Base-by-base conservation (phyloP, 2,113 vertebrate species). In the Chloropsis hardwickii region DNA sequence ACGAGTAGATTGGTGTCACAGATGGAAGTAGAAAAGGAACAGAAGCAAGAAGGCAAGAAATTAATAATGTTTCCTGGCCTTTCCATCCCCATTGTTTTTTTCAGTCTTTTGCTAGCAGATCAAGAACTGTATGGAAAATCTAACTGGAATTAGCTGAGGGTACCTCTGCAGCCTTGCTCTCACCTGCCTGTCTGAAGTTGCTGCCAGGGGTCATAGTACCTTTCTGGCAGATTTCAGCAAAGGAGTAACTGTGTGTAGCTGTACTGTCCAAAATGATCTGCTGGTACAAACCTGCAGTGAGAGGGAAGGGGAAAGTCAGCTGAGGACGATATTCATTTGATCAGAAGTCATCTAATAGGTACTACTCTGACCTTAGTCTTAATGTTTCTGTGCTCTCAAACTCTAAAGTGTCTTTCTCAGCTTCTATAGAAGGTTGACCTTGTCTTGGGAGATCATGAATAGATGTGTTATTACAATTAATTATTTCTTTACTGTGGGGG, bases 281-380 rank as follows among this genome's bases (percentile, higher is more conserved):
- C 25, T 53, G 39, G 60, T 73, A 54, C 23, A 78, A 74, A 67
- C 21, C 66, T 71, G 47, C 28, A 25, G 65, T 31, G 24, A 57
- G 76, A 72, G 61, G 19, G 23, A n/a, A 31, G 9, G 37, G 42
- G n/a, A 5, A 50, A 24, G 35, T 47, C 56, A 24, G 57, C 3
- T 64, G 33, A 88, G 37, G 37, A 44, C 1, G 4, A 60, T 51
- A 19, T 54, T 2, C 15, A 4, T 45, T 69, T 0, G 0, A 9
- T 79, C n/a, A 77, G 27, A 72, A 77, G 20, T 81, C 35, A 31
- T 29, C 42, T 35, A 12, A 21, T n/a, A 44, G 37, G 39, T 65
- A 35, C 28, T 14, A 86, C 21, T 14, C 48, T 73, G 62, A 72
- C 45, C 4, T 27, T 44, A n/a, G 17, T n/a, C 18, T 31, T 71